Conservation (phyloP, 2,888 invertebrate species). For the Galeruca laticollis region DNA sequence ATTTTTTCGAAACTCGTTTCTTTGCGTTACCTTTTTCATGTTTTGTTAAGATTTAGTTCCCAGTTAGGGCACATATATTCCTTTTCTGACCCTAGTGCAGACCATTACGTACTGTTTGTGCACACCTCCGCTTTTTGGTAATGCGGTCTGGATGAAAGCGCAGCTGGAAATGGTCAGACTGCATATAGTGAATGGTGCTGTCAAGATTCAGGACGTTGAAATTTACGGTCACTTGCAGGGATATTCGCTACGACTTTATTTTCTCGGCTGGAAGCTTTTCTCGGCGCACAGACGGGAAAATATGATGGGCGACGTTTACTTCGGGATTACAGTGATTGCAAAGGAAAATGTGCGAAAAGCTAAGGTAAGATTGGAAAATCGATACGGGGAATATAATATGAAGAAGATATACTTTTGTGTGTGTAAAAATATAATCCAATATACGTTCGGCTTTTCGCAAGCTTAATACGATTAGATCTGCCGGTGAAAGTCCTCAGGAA, state of each 20-base stretch:
- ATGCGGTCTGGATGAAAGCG: constrained; percentile 45
- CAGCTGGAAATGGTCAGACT: constrained; percentile 46
- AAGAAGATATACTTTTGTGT: constrained; percentile 4
- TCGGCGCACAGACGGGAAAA: constrained; percentile 33
- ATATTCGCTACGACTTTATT: constrained; percentile 40
- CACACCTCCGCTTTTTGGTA: constrained; percentile 45
- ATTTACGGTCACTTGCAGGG: constrained; percentile 46
- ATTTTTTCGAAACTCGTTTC: too few relatives aligned
- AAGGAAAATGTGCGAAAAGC: constrained; percentile 30
- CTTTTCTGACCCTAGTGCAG: constrained; percentile 28
- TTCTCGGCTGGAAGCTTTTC: constrained; percentile 29
- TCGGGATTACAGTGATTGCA: constrained; percentile 38
- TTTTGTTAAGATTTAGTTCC: background rate
- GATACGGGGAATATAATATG: constrained; percentile 18
- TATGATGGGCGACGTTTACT: constrained; percentile 32
- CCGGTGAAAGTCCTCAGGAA: background rate
- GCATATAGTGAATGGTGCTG: constrained; percentile 42
- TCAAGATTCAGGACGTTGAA: constrained; percentile 42
- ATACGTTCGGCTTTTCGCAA: background rate
- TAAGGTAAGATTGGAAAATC: constrained; percentile 28
- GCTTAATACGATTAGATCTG: background rate
- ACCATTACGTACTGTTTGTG: constrained; percentile 46
- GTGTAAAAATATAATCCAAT: constrained; percentile 9
- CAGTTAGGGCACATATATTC: constrained; percentile 2
- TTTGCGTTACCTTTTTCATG: background rate